Base-by-base conservation (phyloP, 2,888 invertebrate genomes). In the Drosophila paramelanica region DNA sequence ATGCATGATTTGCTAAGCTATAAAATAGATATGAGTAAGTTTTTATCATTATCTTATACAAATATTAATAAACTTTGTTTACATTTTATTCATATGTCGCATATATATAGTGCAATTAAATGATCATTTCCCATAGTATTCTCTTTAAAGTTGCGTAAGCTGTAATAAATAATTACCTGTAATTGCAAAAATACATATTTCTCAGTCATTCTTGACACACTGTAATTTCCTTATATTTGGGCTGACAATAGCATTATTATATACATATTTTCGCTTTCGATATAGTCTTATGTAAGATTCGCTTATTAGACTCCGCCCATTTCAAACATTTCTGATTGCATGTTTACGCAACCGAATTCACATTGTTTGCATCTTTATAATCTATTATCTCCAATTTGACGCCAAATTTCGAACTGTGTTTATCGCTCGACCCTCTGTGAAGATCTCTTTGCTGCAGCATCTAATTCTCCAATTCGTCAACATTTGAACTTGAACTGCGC, bases 401-500 rank as follows among this genome's bases (percentile, higher is more conserved):
- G 57, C 13, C 17, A 38, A 17, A 5, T 33, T 33, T 33, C 10
- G 11, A 47, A 17, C 10, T 36, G n/a, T 36, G n/a, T 13, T 38
- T 67, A 53, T 27, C 17, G 20, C 46, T 58, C 23, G 10, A 2
- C 47, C 31, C 47, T 31, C 20, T 45, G 17, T 49, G 39, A 10
- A 31, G 5, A 10, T 23, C 17, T 42, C 52, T 20, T 13, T 17
- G 31, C 31, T 31, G 31, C 31, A 14, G 27, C 41, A 33, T 42
- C 50, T 49, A 53, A 70, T 86, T 83, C 65, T 1, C 23, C 1
- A 17, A 17, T 17, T 17, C 17, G 74, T 39, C 49, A 71, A 46
- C 33, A 52, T 59, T 51, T 84, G 82, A 85, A 88, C 82, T 86
- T 88, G 80, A 82, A 71, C 36, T 50, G 55, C 45, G 27, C 53